Base-by-base conservation (phyloP, 2,113 vertebrate species). In the Datnioides undecimradiatus region DNA sequence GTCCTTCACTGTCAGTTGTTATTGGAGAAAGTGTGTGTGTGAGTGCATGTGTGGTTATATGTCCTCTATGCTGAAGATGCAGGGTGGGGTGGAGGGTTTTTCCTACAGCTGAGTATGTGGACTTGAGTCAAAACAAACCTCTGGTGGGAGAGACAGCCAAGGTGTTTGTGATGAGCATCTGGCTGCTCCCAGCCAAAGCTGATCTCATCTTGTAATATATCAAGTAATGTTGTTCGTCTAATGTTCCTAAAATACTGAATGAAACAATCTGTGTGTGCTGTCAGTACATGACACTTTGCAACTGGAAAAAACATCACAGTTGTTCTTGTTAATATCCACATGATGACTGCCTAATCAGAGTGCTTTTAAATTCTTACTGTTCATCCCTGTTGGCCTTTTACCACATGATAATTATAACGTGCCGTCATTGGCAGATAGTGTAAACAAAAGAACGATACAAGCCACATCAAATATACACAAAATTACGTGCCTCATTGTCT, bases 21-120 rank as follows among this genome's bases (percentile, higher is more conserved):
- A 46, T 52, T 80, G 62, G 64, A 57, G 67, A 68, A 62, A 59
- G 52, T 34, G 58, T 66, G 52, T 73, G 68, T 70, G 59, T 57
- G 65, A 80, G 33, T 6, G 46, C 59, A 23, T 55, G 65, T 72
- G 60, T 19, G 27, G 45, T 40, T 54, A 45, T 60, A 66, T 3
- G 69, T 71, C 70, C 41, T 83, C 46, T 41, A 75, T 71, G 66
- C 43, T 75, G 29, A 80, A 62, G 73, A 72, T 76, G 75, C 6
- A 63, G 82, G 73, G 72, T 58, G 73, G 54, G 74, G 76, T 62
- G 54, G 23, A 67, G 46, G 71, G 10, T 60, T 82, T 82, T 90
- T 77, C 78, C 82, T 83, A 73, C 63, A 83, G 85, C 83, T 80
- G 75, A 90, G 77, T 57, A 58, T 79, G 79, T 77, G 79, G 76